Evolutionary conservation across 2,113 vertebrate genomes (phyloP), one percentile per base, ranked within the genome.

Genomic region (Psittacula cyanocephala): DNA sequence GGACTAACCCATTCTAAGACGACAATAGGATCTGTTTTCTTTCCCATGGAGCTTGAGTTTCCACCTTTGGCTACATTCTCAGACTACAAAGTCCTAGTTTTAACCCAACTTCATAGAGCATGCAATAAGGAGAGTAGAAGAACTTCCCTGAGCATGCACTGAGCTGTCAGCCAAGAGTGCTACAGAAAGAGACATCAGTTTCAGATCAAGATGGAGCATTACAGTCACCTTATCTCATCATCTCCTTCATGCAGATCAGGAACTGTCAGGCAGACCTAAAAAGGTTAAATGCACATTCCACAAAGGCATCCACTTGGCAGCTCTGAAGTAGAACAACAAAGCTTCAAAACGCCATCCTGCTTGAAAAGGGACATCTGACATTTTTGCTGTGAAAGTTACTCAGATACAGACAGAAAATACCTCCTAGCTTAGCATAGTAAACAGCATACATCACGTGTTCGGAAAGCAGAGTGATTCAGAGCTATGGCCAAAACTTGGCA

Each of bases 21-120:
- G 64, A 60, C 68, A 86, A 60, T 80, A 88, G 19, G 37, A 92
- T 74, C 35, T 35, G 28, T 35, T 92, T 86, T 78, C 86, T 83
- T 91, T 93, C 83, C 83, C 50, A 64, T 78, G 72, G 83, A 92
- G 83, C 72, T 94, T 77, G 88, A 9, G 64, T 94, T 90, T 95
- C 91, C 80, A 96, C 64, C 33, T 92, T 74, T 71, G 60, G 50
- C 88, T 94, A 75, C 0, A 0, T 82, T 67, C 68, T 95, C 64
- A 44, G 59, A 90, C 64, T 53, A 47, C 17, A 22, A 86, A 81
- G 64, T 59, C 46, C 46, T 81, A 43, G 1, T 88, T 93, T 91
- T 22, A 80, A 81, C 71, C 52, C 82, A 92, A 4, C 33, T 81
- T 39, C 41, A 27, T 3, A 95, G 50, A 52, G 60, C 77, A 75